Conservation (phyloP, 2,113 vertebrate genomes). For the Propithecus coquereli region DNA sequence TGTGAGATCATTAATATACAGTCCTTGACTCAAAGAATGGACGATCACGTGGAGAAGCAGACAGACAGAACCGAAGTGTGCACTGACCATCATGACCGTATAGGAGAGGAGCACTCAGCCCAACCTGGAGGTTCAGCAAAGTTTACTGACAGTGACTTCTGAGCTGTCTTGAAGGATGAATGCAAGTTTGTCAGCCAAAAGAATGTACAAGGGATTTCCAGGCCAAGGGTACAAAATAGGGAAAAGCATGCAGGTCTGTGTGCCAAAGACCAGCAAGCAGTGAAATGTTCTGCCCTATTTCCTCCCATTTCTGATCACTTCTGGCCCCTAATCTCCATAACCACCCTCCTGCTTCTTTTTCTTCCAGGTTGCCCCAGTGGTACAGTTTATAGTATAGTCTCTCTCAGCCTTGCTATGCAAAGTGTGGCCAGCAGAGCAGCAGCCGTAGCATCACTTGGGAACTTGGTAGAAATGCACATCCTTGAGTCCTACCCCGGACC, state of each 20-base stretch:
- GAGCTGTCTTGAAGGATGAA: neutral
- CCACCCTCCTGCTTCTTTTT: neutral
- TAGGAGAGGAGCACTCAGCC: neutral
- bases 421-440: neutral
- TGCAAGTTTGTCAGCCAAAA: neutral
- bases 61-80: neutral
- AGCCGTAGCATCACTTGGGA: neutral
- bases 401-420: neutral
- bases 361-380: neutral
- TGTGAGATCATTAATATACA: neutral
- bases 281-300: neutral
- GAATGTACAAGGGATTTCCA: neutral
- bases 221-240: neutral
- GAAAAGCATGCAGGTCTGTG: neutral
- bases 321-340: neutral
- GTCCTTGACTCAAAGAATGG: neutral
- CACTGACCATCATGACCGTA: rapidly evolving
- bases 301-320: neutral
- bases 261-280: neutral
- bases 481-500: neutral
- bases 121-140: neutral
- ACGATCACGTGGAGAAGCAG: neutral
- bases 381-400: neutral
- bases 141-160: neutral
- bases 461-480: neutral